A percentile compares a stretch with the other conserved stretches of the same genome.
Conservation (phyloP, 2,797 vertebrate species). For the Sebastes steindachneri region DNA sequence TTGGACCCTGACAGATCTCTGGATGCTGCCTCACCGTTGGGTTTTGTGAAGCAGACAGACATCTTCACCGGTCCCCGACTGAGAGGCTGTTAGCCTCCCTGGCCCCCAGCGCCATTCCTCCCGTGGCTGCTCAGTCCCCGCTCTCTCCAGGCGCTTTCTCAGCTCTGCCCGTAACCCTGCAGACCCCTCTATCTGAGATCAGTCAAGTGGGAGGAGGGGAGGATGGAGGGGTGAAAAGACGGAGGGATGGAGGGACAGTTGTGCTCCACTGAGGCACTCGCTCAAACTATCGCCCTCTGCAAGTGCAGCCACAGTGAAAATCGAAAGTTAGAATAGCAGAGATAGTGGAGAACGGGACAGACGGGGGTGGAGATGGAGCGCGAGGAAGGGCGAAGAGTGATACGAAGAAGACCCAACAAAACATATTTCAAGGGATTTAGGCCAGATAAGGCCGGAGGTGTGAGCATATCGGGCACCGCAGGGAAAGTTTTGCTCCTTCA, state of each 20-base stretch:
- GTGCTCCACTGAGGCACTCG: constrained; percentile 68
- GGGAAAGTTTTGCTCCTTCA: constrained; percentile 11
- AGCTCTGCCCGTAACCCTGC: constrained; percentile 39
- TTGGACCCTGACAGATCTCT: not conserved
- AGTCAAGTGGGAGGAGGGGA: constrained; percentile 35
- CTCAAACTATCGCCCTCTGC: constrained; percentile 48
- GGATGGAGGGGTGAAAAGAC: not conserved
- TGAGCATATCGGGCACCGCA: constrained; percentile 39
- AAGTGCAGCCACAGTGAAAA: constrained; percentile 42
- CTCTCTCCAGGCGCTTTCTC: constrained; percentile 32
- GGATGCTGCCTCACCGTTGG: constrained; percentile 21
- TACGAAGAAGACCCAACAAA: constrained; percentile 70
- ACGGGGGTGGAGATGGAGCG: constrained; percentile 9
- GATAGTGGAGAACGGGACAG: constrained; percentile 12
- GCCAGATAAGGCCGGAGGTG: constrained; percentile 56
- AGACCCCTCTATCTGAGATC: constrained; percentile 60
- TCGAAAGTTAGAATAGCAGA: constrained; percentile 32
- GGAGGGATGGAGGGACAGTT: constrained; percentile 35
- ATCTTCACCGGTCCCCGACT: constrained; percentile 57
- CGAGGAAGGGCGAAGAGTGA: constrained; percentile 35
- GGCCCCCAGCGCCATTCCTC: constrained; percentile 36
- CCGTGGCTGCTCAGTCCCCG: constrained; percentile 50
- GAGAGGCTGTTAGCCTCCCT: constrained; percentile 71
- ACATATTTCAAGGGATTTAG: constrained; percentile 45
- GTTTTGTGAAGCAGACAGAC: constrained; percentile 41